phyloP scores from a whole-genome alignment of 2,797 vertebrate species.

The Psittacula echo region DNA sequence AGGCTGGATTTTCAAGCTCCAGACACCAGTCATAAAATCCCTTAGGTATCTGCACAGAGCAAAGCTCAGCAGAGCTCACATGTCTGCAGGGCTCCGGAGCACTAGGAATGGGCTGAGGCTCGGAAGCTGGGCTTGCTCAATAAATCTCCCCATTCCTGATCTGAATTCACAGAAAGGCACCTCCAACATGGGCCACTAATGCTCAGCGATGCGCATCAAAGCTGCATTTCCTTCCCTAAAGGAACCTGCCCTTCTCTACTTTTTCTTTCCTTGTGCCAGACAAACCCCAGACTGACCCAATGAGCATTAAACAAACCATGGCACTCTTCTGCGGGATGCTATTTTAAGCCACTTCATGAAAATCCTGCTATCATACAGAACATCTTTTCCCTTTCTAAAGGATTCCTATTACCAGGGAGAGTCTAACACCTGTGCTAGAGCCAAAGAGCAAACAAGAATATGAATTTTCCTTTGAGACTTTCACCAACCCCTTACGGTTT shows the following conservation, averaged over 20 bases:
- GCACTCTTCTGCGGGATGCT: background rate
- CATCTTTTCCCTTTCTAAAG: background rate
- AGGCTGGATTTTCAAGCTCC: background rate
- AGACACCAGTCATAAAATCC: background rate
- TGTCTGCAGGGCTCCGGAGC: accelerated
- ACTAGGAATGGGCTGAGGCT: background rate
- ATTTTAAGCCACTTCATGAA: background rate
- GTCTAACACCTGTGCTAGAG: background rate
- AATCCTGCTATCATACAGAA: background rate
- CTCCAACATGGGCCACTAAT: accelerated
- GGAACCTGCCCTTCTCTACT: background rate
- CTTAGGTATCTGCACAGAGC: accelerated
- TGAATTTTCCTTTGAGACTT: background rate
- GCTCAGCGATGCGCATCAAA: background rate
- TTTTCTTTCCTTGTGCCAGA: background rate
- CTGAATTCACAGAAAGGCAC: background rate
- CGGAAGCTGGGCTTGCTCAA: background rate
- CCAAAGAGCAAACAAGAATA: background rate
- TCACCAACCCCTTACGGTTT: background rate
- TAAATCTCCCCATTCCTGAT: background rate
- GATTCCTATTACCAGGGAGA: background rate
- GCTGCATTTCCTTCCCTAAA: background rate
- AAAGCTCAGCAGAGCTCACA: background rate
- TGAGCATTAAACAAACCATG: background rate
- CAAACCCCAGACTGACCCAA: background rate